Base-by-base conservation (phyloP, 2,888 invertebrate genomes). In the Drosophila rubida region DNA sequence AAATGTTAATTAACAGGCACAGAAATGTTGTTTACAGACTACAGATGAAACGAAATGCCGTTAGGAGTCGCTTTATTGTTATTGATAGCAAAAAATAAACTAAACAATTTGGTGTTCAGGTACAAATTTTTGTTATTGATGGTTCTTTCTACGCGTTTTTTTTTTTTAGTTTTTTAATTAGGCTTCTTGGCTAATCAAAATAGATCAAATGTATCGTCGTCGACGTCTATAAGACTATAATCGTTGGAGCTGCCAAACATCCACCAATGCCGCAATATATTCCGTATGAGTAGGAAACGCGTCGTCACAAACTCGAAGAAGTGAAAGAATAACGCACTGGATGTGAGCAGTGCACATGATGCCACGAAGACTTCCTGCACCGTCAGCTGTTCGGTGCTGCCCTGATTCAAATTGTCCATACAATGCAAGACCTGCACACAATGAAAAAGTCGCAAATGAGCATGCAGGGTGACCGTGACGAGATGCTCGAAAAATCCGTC, bases 251-350 rank as follows among this genome's bases (percentile, higher is more conserved):
- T 90, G 49, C 91, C 92, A 58, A 91, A 92, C 75, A 88, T 79
- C 91, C 92, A 91, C 92, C 91, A 91, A 64, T 91, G 91, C 1
- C 86, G 78, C 30, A 91, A 41, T 27, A 91, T 88, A 32, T 87
- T 91, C 16, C 89, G 89, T 11, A 91, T 89, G 2, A 86, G 58
- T 19, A 91, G 60, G 8, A 88, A 73, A 7, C 91, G 89, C 0
- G 88, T 88, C 4, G 91, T 78, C 19, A 90, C 83, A 70, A 90
- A 91, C 50, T 91, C 92, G 30, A 91, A 89, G 30, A 88, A 90
- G 46, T 90, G 84, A 51, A 92, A 91, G 61, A 91, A 91, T 4
- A 90, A 77, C 1, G 89, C 81, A 79, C 91, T 90, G 61, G 91
- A 90, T 16, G 90, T 90, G 5, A 91, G 65, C 14, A 91, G 50